Conservation (phyloP, 2,888 invertebrate genomes). For the Colletes collaris region DNA sequence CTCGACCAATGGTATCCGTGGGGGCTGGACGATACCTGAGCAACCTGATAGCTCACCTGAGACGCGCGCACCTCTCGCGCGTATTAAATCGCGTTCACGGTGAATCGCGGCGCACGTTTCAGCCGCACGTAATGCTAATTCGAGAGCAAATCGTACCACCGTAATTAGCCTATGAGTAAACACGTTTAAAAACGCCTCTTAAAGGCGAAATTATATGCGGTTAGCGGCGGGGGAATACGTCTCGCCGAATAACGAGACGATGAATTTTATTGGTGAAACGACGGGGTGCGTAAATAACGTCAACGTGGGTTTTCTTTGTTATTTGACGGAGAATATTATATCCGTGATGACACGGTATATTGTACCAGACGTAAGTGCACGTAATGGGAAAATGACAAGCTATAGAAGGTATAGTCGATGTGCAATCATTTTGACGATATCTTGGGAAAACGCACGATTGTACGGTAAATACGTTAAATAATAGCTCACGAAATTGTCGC, state of each 20-base stretch:
- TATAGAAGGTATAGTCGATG: slow-evolving; percentile 3
- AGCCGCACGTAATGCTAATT: slow-evolving; percentile 14
- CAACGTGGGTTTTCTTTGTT: not conserved
- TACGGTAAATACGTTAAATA: slow-evolving; percentile 11
- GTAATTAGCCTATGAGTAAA: not conserved
- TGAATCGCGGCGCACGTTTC: slow-evolving; percentile 46
- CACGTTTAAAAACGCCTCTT: not conserved
- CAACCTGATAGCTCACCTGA: slow-evolving; percentile 76
- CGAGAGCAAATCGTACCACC: not conserved
- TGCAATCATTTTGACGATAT: slow-evolving; percentile 15
- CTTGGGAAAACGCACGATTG: slow-evolving; percentile 15
- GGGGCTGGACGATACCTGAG: slow-evolving; percentile 78
- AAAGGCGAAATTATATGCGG: no score
- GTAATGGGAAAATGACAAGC: slow-evolving; percentile 47
- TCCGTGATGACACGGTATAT: not conserved
- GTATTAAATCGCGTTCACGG: slow-evolving; percentile 47
- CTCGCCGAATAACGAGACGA: not conserved
- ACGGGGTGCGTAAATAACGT: not conserved
- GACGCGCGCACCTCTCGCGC: slow-evolving; percentile 66
- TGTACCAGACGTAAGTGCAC: not conserved
- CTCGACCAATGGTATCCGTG: slow-evolving; percentile 78
- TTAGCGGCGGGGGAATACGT: not conserved
- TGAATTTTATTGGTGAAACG: not conserved
- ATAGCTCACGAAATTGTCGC: not conserved
- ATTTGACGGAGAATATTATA: not conserved